These are phyloP conservation scores for Malaclemys terrapin DNA, from an alignment of 2,113 vertebrate species.

Conservation along the genomic window DNA sequence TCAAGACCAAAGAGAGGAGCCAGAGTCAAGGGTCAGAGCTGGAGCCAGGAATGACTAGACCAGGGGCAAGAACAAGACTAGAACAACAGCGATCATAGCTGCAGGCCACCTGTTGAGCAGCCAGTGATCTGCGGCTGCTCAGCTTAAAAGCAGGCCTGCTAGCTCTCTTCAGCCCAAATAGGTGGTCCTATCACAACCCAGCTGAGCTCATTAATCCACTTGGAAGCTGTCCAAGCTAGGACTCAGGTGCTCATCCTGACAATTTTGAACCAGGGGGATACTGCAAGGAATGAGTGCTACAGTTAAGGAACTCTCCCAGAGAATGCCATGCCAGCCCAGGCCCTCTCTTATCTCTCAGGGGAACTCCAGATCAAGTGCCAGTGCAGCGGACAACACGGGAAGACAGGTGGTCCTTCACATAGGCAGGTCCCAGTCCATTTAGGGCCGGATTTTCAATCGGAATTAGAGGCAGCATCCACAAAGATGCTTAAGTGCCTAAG, in stretches of 20 bases:
- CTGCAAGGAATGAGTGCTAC: background rate
- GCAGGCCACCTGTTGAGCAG: too few relatives aligned
- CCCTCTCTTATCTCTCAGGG: background rate
- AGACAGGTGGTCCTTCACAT: background rate
- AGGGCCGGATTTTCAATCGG: background rate
- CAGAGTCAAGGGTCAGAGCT: too few relatives aligned
- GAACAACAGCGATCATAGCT: too few relatives aligned
- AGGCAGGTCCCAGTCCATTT: background rate
- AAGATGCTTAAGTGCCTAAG: background rate
- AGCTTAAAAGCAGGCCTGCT: too few relatives aligned
- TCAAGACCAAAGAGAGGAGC: too few relatives aligned
- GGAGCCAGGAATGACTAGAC: too few relatives aligned
- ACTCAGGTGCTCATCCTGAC: background rate
- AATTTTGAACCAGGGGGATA: background rate
- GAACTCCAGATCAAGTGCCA: background rate
- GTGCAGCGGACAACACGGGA: background rate
- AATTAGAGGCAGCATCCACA: background rate
- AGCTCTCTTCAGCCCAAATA: too few relatives aligned
- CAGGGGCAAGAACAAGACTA: too few relatives aligned
- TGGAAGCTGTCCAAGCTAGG: too few relatives aligned
- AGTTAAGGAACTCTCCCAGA: background rate
- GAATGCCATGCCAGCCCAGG: background rate
- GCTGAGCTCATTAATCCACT: too few relatives aligned
- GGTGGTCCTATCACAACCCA: too few relatives aligned
- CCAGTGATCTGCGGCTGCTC: too few relatives aligned